phyloP scores from a whole-genome alignment of 1,140 invertebrate species.

The Aphis craccivora region DNA sequence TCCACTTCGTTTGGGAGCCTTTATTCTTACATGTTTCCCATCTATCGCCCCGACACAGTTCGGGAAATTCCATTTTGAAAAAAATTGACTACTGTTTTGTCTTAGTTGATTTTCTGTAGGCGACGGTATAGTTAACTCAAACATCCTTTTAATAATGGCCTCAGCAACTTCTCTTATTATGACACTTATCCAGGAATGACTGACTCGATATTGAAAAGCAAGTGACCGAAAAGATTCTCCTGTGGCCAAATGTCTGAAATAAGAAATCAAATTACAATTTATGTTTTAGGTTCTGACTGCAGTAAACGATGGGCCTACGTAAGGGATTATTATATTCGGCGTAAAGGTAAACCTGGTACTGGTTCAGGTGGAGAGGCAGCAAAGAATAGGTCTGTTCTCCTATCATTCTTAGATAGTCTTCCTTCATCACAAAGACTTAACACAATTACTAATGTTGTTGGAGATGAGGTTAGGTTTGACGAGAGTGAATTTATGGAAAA shows the following conservation, averaged over 20 bases:
- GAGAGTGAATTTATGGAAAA: constrained; percentile 25
- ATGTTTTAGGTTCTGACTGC: constrained; percentile 25
- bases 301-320: neutral
- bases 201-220: constrained; percentile 52
- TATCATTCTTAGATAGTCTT: constrained; percentile 38
- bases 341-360: constrained; percentile 31
- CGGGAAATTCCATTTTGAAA: constrained; percentile 61
- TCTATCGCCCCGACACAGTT: constrained; percentile 64
- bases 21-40: constrained; percentile 64
- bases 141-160: constrained; percentile 27
- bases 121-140: neutral
- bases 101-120: constrained; percentile 44
- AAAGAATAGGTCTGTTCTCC: constrained; percentile 39
- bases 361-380: constrained; percentile 17
- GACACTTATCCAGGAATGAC: constrained; percentile 39
- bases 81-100: constrained; percentile 64
- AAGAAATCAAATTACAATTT: constrained; percentile 42
- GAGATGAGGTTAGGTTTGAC: neutral
- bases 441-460: constrained; percentile 30
- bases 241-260: constrained; percentile 59
- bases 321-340: neutral
- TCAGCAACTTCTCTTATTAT: constrained; percentile 49
- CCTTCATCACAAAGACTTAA: neutral
- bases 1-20: constrained; percentile 63
- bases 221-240: constrained; percentile 58